A percentile compares a stretch with the other conserved stretches of the same genome.
Evolutionary conservation across 2,113 vertebrate genomes (phyloP).

Genomic region (Xerus inauris): DNA sequence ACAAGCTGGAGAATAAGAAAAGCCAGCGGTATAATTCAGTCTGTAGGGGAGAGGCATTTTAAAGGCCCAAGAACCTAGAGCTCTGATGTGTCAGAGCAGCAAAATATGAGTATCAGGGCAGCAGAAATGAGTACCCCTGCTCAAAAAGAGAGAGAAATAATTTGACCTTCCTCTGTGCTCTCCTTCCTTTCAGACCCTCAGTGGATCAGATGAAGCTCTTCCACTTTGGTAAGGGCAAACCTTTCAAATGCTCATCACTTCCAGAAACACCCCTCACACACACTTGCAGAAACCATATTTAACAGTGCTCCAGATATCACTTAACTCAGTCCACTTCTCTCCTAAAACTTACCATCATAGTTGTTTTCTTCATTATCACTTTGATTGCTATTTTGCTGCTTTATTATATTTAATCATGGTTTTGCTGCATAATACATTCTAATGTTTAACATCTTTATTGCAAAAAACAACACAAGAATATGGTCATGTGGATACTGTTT

Average conservation of each 20-base stretch:
- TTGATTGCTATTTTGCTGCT: background rate
- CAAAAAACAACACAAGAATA: background rate
- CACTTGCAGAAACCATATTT: too few relatives aligned
- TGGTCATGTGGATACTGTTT: background rate
- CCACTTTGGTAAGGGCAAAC: too few relatives aligned
- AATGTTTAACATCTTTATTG: background rate
- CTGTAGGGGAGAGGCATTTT: fast-evolving
- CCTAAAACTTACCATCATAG: background rate
- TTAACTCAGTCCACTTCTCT: background rate
- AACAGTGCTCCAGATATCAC: background rate
- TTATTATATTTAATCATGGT: background rate
- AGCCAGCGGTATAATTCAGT: fast-evolving
- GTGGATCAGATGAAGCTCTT: background rate
- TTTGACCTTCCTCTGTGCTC: background rate
- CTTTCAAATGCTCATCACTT: background rate
- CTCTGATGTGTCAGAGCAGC: background rate
- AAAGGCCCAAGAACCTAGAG: background rate
- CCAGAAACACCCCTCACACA: background rate
- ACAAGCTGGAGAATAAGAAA: background rate
- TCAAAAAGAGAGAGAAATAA: background rate
- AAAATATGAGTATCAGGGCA: background rate
- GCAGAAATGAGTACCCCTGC: background rate
- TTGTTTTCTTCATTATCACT: background rate
- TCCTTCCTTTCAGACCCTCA: background rate
- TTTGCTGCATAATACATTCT: background rate